Conservation (phyloP, 2,797 vertebrate species). For the Delichon dasypus region DNA sequence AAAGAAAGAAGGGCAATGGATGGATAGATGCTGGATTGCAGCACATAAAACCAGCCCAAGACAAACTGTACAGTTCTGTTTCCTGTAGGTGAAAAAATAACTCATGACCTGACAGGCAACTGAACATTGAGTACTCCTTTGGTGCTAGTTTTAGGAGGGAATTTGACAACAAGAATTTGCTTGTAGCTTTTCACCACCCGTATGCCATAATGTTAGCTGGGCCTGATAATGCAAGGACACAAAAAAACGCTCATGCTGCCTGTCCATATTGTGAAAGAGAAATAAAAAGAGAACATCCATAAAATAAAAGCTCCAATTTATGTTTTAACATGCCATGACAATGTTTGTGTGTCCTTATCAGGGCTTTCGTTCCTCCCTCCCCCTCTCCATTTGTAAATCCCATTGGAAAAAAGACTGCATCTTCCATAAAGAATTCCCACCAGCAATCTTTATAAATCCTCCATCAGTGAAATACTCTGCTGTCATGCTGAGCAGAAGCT, state of each 20-base stretch:
- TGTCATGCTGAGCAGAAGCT: conserved; percentile 77
- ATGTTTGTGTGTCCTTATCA: conserved; percentile 66
- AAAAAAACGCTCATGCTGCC: background rate
- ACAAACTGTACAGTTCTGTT: conserved; percentile 67
- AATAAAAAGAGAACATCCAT: conserved; percentile 66
- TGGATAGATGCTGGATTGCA: conserved; percentile 54
- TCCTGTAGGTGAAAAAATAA: conserved; percentile 69
- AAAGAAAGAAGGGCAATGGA: conserved; percentile 54
- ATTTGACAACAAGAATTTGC: conserved; percentile 73
- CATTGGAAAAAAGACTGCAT: conserved; percentile 73
- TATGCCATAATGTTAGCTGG: conserved; percentile 38
- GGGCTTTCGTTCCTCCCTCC: background rate
- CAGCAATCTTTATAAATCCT: conserved; percentile 78
- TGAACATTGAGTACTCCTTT: conserved; percentile 62
- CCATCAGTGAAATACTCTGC: conserved; percentile 74
- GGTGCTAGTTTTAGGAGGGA: conserved; percentile 67
- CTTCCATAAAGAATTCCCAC: conserved; percentile 79
- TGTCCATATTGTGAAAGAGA: conserved; percentile 14
- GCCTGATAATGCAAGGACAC: conserved; percentile 45
- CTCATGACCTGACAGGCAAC: conserved; percentile 66
- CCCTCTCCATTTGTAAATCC: conserved; percentile 61
- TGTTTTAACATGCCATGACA: conserved; percentile 64
- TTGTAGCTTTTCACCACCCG: conserved; percentile 57
- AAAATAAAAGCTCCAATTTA: conserved; percentile 69
- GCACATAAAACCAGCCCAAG: conserved; percentile 53